A percentile compares a stretch with the other conserved stretches of the same genome.
phyloP scores from a whole-genome alignment of 1,140 invertebrate genomes.

The Nasonia giraulti region DNA sequence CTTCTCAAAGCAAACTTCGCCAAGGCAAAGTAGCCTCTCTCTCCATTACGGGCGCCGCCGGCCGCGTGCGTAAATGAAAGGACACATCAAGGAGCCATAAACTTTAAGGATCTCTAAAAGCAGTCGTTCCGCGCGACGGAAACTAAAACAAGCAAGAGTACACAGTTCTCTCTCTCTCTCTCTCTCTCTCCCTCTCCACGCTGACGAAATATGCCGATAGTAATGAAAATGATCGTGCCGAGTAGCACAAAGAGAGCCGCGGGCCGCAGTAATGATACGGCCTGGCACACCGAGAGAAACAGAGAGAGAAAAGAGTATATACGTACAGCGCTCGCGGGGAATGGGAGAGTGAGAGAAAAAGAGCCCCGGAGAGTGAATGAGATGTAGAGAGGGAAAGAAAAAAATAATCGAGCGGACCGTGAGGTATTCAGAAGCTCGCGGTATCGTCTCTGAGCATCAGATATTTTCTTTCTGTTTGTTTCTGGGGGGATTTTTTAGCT shows the following conservation, averaged over 20 bases:
- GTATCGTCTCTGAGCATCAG: background rate
- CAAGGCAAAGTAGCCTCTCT: constrained; percentile 7
- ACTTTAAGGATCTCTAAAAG: constrained; percentile 46
- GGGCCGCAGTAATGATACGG: constrained; percentile 62
- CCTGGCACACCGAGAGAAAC: constrained; percentile 5
- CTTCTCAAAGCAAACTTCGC: constrained; percentile 30
- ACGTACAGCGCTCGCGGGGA: background rate
- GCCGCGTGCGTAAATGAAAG: constrained; percentile 35
- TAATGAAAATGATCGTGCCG: constrained; percentile 60
- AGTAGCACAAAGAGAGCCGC: constrained; percentile 61
- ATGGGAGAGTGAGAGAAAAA: background rate
- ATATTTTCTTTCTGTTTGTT: background rate
- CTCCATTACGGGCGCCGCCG: background rate
- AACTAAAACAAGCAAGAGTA: constrained; percentile 43
- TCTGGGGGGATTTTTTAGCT: background rate
- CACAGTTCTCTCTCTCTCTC: background rate
- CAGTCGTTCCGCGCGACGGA: constrained; percentile 23
- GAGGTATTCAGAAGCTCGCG: constrained; percentile 34
- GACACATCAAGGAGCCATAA: constrained; percentile 19
- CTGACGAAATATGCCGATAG: constrained; percentile 56
- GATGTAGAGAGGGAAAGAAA: constrained; percentile 5
- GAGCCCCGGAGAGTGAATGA: background rate
- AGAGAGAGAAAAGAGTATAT: background rate
- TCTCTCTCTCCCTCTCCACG: background rate
- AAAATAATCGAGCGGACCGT: constrained; percentile 17